Evolutionary conservation across 1,140 invertebrate genomes (phyloP).

Genomic region (Leptoteleia sp.): DNA sequence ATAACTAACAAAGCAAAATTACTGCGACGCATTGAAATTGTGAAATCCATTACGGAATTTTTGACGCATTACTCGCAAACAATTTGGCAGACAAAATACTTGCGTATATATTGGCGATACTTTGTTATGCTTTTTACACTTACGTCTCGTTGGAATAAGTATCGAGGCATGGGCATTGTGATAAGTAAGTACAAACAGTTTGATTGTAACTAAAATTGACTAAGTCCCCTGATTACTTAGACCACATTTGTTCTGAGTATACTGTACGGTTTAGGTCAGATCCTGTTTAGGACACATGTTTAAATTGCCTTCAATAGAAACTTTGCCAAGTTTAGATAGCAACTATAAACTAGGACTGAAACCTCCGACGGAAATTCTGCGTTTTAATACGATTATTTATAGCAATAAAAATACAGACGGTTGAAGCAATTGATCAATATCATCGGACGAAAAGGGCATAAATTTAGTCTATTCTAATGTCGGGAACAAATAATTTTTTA

Average conservation of each 20-base stretch:
- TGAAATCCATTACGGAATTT: constrained; percentile 48
- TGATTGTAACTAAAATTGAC: constrained; percentile 58
- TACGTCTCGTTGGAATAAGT: constrained; percentile 1
- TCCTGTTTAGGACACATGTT: constrained; percentile 66
- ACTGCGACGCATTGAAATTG: constrained; percentile 44
- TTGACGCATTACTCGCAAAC: too few species aligned
- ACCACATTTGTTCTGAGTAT: constrained; percentile 54
- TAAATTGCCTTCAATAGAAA: constrained; percentile 64
- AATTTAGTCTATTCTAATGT: too few species aligned
- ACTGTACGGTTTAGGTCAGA: constrained; percentile 53
- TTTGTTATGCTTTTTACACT: too few species aligned
- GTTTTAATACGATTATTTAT: constrained; percentile 51
- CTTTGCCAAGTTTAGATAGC: constrained; percentile 62
- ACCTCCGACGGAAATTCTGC: constrained; percentile 39
- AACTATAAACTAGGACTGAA: constrained; percentile 57
- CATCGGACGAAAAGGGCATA: too few species aligned
- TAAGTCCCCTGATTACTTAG: constrained; percentile 59
- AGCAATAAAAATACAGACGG: not conserved
- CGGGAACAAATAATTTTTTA: too few species aligned
- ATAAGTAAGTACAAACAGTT: constrained; percentile 53
- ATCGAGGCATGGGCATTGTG: constrained; percentile 25
- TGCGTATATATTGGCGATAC: too few species aligned
- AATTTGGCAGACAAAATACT: too few species aligned
- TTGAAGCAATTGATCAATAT: not conserved
- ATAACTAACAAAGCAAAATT: constrained; percentile 58